phyloP scores from a whole-genome alignment of 2,888 invertebrate genomes.

The Portevinia maculata region DNA sequence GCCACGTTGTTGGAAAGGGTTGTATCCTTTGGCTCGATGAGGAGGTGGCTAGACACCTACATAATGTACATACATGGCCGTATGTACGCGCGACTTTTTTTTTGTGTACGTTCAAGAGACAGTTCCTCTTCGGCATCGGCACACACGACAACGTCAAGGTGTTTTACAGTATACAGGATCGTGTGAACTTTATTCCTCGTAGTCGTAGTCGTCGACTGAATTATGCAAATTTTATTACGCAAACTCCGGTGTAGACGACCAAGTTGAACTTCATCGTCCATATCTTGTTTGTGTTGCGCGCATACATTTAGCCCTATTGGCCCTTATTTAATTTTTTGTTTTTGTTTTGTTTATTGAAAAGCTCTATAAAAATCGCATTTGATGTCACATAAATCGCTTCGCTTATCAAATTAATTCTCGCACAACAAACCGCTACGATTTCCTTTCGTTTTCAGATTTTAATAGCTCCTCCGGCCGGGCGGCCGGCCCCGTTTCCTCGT shows the following conservation, averaged over 20 bases:
- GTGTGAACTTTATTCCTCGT: conserved; percentile 45
- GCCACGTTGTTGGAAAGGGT: too few relatives aligned
- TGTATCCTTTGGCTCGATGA: neutral
- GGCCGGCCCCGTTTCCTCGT: neutral
- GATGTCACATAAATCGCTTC: conserved; percentile 31
- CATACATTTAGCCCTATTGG: neutral
- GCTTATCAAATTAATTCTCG: conserved; percentile 43
- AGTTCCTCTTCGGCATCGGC: neutral
- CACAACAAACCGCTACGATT: conserved; percentile 35
- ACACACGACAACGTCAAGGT: conserved; percentile 13
- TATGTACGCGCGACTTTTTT: conserved; percentile 6
- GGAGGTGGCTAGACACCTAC: neutral
- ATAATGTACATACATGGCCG: neutral
- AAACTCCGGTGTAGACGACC: conserved; percentile 77
- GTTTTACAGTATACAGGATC: conserved; percentile 9
- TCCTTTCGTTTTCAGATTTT: conserved; percentile 34
- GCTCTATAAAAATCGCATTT: conserved; percentile 42
- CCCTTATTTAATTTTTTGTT: neutral
- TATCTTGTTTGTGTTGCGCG: conserved; percentile 7
- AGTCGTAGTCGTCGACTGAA: conserved; percentile 73
- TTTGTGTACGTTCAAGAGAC: conserved; percentile 11
- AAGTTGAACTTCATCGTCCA: neutral
- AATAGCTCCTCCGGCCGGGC: conserved; percentile 13
- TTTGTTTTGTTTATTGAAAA: conserved; percentile 33
- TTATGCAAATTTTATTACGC: conserved; percentile 83